phyloP scores from a whole-genome alignment of 2,113 vertebrate genomes.

The Cyprinodon brontotheroides region DNA sequence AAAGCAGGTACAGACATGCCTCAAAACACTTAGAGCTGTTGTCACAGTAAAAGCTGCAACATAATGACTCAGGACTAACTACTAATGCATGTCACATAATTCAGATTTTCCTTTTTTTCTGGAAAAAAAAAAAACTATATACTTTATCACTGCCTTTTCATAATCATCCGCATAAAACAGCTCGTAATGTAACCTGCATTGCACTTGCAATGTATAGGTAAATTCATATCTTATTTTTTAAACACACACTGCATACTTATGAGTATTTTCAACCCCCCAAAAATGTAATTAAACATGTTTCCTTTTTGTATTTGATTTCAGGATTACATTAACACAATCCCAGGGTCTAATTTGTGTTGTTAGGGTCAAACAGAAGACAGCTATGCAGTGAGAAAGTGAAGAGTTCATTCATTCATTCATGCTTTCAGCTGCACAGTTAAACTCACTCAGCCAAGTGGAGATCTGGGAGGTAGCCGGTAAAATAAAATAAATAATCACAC shows the following conservation, averaged over 20 bases:
- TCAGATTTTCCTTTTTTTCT: background rate
- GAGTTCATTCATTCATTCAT: constrained; percentile 10
- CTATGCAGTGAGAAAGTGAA: background rate
- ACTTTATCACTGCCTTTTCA: too few relatives aligned
- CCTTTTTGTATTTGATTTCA: too few relatives aligned
- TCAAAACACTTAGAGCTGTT: background rate
- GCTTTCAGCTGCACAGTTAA: background rate
- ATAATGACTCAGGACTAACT: too few relatives aligned
- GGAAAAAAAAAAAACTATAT: too few relatives aligned
- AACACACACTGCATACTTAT: too few relatives aligned
- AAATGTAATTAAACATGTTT: background rate
- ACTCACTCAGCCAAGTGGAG: background rate
- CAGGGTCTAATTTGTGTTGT: background rate
- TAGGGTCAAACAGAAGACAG: background rate
- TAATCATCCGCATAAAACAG: too few relatives aligned
- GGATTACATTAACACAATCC: background rate
- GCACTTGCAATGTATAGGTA: too few relatives aligned
- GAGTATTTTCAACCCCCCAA: too few relatives aligned
- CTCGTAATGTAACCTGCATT: too few relatives aligned
- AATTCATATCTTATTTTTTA: too few relatives aligned
- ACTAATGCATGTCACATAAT: too few relatives aligned
- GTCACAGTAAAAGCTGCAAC: background rate
- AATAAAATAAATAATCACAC: constrained; percentile 17
- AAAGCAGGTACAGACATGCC: background rate
- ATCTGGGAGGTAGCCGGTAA: constrained; percentile 39